These are phyloP conservation scores for Spea bombifrons DNA, from an alignment of 2,113 vertebrate species.

Conservation along the genomic window DNA sequence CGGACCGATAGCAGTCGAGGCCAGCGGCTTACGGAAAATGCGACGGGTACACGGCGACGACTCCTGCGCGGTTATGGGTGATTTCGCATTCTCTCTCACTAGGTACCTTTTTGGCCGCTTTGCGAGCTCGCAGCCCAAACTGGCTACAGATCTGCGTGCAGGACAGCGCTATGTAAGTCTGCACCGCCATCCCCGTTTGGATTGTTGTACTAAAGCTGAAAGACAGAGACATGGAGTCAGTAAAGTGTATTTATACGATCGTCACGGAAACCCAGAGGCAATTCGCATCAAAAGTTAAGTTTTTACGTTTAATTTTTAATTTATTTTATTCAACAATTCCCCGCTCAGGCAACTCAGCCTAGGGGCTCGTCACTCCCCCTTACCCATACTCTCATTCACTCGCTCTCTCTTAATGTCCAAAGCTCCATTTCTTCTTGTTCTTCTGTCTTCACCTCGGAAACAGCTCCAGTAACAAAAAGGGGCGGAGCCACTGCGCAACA, in stretches of 20 bases:
- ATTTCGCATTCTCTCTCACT: neutral
- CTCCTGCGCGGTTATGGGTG: neutral
- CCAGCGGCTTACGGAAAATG: neutral
- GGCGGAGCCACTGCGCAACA: too few species aligned
- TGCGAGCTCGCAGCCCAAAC: neutral
- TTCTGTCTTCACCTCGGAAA: too few species aligned
- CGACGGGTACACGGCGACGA: neutral
- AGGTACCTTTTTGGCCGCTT: neutral
- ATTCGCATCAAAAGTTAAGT: too few species aligned
- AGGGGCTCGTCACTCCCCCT: too few species aligned
- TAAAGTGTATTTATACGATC: neutral
- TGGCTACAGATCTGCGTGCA: constrained; percentile 49
- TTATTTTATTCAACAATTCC: too few species aligned
- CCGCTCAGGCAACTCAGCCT: too few species aligned
- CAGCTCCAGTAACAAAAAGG: too few species aligned
- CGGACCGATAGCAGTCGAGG: neutral
- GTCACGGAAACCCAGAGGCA: too few species aligned
- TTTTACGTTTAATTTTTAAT: too few species aligned
- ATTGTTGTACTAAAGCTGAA: constrained; percentile 58
- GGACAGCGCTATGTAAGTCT: constrained; percentile 55
- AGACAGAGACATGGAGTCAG: constrained; percentile 30
- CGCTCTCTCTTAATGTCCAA: too few species aligned
- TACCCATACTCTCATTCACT: too few species aligned
- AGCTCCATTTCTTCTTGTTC: too few species aligned
- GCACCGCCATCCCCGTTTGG: constrained; percentile 55